Evolutionary conservation across 2,797 vertebrate genomes (phyloP).

Genomic region (Microcaecilia unicolor): DNA sequence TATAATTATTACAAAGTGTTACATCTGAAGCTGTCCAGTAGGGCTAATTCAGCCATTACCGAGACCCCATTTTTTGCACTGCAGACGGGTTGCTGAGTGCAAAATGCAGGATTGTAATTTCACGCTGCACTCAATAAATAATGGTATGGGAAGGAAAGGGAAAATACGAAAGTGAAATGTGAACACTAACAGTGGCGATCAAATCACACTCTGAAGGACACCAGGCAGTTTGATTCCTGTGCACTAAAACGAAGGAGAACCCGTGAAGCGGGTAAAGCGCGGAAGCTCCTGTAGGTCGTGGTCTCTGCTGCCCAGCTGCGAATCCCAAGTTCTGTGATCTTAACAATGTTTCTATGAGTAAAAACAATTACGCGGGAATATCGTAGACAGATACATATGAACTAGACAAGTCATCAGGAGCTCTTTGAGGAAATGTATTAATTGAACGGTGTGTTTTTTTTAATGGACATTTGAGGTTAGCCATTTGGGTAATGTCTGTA

Average conservation of each 20-base stretch:
- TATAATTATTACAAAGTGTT: slow-evolving; percentile 99
- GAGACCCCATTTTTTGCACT: slow-evolving; percentile 83
- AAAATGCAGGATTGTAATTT: slow-evolving; percentile 95
- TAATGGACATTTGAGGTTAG: no score
- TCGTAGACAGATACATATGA: no score
- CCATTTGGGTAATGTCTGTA: slow-evolving; percentile 8
- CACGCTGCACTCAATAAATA: slow-evolving; percentile 87
- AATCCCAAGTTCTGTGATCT: no score
- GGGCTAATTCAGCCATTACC: slow-evolving; percentile 96
- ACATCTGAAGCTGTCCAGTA: slow-evolving; percentile 98
- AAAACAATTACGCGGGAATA: no score
- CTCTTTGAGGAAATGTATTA: slow-evolving; percentile 39
- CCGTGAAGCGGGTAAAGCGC: slow-evolving; percentile 1
- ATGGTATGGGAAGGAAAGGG: slow-evolving; percentile 64
- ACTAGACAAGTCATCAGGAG: slow-evolving; percentile 11
- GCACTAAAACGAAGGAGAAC: slow-evolving; percentile 37
- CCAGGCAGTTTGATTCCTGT: slow-evolving; percentile 49
- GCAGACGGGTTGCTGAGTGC: slow-evolving; percentile 90
- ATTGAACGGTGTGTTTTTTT: no score
- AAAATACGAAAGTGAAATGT: slow-evolving; percentile 60
- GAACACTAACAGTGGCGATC: slow-evolving; percentile 62
- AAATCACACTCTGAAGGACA: slow-evolving; percentile 62
- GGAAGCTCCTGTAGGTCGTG: not conserved
- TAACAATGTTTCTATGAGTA: no score
- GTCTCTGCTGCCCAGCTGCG: not conserved